Evolutionary conservation across 2,888 invertebrate genomes (phyloP), one percentile per base, ranked within the genome.

Genomic region (Brachypterus glaber): DNA sequence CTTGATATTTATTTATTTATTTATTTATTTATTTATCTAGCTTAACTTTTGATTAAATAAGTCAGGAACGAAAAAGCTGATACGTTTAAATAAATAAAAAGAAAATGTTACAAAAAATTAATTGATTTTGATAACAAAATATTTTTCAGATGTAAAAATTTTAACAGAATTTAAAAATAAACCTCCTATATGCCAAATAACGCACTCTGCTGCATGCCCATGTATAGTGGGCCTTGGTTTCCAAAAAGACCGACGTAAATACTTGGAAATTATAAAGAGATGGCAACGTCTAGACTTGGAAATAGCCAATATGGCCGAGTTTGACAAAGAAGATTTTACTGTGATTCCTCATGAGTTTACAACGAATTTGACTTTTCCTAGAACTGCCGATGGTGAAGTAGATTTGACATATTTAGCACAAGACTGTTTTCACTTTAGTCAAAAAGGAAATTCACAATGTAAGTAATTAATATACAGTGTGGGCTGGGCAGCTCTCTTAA

Each of bases 341-440:
- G n/a, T n/a, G n/a, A n/a, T n/a, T n/a, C n/a, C n/a, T n/a, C n/a
- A n/a, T n/a, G n/a, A n/a, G n/a, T n/a, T n/a, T n/a, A n/a, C n/a
- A n/a, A n/a, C n/a, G n/a, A n/a, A n/a, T n/a, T n/a, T n/a, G 13
- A 30, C 11, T 11, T 33, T 4, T 9, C 73, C 73, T 1, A 51
- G 40, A 16, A 52, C 37, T 1, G 45, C 55, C 1, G 54, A 66
- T 24, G 71, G 69, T 1, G 44, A 44, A 1, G 57, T 65, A 1
- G 75, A 76, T 56, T 59, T 63, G 16, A 58, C 67, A 0, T 73
- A 66, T 52, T 56, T 74, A 30, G 70, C 76, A 0, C 53, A 58
- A 17, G 77, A 77, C 53, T 77, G 77, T 52, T 77, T 77, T 47
- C 77, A 77, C 50, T 56, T 74, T 3, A 74, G 73, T 44, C 77